Percentiles rank a stretch among this genome's conserved stretches.
Conservation (phyloP, 35 echinoderm and acorn worm genomes). For the Hemicentrotus pulcherrimus region DNA sequence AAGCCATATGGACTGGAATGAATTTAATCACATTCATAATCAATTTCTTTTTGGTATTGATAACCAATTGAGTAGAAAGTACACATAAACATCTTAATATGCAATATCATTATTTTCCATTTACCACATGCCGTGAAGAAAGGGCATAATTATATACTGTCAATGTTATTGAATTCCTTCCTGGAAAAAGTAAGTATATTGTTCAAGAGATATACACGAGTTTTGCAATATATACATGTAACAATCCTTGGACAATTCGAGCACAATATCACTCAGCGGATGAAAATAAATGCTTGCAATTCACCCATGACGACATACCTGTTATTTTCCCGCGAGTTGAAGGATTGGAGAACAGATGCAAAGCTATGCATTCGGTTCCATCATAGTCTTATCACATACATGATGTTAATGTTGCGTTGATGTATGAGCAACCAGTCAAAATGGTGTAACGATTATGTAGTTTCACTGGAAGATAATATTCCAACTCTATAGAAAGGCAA, state of each 20-base stretch:
- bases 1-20: background rate
- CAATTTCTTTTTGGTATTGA: too few species aligned
- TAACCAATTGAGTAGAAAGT: background rate
- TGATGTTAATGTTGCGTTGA: background rate
- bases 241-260: background rate
- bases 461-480: background rate
- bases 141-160: too few species aligned
- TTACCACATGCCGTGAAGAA: too few species aligned
- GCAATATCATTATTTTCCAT: background rate
- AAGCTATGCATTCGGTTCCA: background rate
- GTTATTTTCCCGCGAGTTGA: background rate
- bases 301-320: background rate
- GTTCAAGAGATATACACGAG: background rate
- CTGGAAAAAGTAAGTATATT: background rate
- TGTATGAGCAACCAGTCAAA: background rate
- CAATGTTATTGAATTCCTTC: too few species aligned
- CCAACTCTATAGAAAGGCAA: background rate
- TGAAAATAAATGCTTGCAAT: background rate
- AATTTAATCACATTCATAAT: background rate
- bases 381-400: background rate
- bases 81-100: background rate
- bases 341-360: background rate
- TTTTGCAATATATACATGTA: background rate
- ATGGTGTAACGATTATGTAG: background rate
- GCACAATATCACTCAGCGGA: background rate